A percentile compares a stretch with the other conserved stretches of the same genome.
Conservation (phyloP, 2,797 vertebrate genomes). For the Vultur gryphus region DNA sequence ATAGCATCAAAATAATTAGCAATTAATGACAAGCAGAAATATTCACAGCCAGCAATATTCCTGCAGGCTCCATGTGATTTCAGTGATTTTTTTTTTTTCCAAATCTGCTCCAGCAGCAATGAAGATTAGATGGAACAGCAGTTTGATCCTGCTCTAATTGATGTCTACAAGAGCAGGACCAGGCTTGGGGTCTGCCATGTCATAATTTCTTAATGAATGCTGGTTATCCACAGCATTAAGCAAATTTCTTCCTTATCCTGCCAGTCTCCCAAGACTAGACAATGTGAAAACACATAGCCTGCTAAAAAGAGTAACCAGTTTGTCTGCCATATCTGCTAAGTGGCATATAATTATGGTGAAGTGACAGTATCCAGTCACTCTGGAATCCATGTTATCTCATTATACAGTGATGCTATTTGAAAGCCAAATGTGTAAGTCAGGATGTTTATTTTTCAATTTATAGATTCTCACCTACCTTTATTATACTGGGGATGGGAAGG, state of each 20-base stretch:
- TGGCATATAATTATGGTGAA: background rate
- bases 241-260: background rate
- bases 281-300: background rate
- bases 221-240: background rate
- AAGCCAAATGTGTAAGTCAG: background rate
- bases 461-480: background rate
- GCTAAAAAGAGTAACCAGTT: background rate
- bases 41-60: background rate
- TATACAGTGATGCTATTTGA: background rate
- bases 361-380: background rate
- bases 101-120: background rate
- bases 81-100: background rate
- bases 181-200: background rate
- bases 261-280: background rate
- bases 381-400: background rate
- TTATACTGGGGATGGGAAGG: background rate
- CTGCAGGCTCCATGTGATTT: background rate
- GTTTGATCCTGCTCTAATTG: background rate
- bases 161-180: background rate
- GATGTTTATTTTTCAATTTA: background rate
- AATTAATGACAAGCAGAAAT: background rate
- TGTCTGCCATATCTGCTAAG: background rate
- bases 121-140: background rate
- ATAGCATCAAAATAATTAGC: background rate
- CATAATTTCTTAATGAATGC: background rate